Conservation (phyloP, 2,888 invertebrate genomes). For the Prenolepis imparis region DNA sequence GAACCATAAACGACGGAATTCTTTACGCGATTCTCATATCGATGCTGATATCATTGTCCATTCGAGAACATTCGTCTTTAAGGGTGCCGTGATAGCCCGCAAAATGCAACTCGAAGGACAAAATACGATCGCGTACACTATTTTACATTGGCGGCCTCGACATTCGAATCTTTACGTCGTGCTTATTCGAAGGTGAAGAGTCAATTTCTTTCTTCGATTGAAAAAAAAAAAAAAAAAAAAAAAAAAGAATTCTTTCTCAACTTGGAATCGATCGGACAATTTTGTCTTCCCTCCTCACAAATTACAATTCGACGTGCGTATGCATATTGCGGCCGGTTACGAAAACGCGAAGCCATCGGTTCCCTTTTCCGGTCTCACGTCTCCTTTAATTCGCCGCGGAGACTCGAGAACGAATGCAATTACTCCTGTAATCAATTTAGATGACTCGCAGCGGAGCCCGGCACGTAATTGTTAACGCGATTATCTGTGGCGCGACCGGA, state of each 20-base stretch:
- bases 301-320: neutral
- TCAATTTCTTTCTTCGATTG: neutral
- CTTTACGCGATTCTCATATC: conserved; percentile 31
- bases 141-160: neutral
- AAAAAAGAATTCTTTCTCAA: no score
- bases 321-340: neutral
- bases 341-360: conserved; percentile 4
- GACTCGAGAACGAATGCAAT: conserved; percentile 73
- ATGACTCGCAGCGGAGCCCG: conserved; percentile 76
- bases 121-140: neutral
- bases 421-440: conserved; percentile 80
- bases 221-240: neutral
- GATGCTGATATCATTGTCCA: conserved; percentile 4
- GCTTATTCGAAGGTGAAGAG: neutral
- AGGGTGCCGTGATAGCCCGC: conserved; percentile 16
- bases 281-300: neutral
- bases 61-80: conserved; percentile 26
- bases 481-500: conserved; percentile 66
- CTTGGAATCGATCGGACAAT: neutral
- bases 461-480: conserved; percentile 77
- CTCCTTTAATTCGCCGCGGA: conserved; percentile 65
- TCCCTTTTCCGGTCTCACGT: neutral
- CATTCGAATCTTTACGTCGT: neutral
- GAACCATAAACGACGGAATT: conserved; percentile 35
- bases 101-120: neutral